Percentiles rank a stretch among this genome's conserved stretches.
phyloP scores from a whole-genome alignment of 1,140 invertebrate species.

The Aethina tumida region DNA sequence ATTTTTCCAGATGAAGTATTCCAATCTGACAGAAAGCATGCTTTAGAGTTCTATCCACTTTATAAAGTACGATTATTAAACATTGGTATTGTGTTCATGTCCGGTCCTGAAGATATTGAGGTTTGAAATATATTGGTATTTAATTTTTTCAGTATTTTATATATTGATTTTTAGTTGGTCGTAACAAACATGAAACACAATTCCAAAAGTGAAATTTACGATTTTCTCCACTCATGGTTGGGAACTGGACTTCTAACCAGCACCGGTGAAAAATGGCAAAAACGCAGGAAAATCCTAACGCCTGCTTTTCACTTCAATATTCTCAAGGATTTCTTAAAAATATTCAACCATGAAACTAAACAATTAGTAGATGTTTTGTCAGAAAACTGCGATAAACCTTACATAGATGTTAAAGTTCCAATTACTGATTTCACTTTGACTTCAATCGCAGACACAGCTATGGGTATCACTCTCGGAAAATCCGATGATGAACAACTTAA shows the following conservation, averaged over 20 bases:
- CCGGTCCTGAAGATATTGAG: conserved; percentile 7
- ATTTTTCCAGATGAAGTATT: no score
- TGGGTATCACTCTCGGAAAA: no score
- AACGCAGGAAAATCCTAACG: conserved; percentile 64
- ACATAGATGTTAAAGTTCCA: no score
- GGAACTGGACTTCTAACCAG: conserved; percentile 57
- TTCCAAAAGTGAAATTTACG: conserved; percentile 9
- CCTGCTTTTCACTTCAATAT: conserved; percentile 81
- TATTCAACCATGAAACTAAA: conserved; percentile 55
- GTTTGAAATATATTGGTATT: no score
- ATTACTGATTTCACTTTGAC: no score
- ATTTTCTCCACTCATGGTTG: conserved; percentile 42
- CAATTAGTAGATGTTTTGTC: conserved; percentile 45
- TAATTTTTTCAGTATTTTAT: background rate
- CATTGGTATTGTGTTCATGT: no score
- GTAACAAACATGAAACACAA: conserved; percentile 8
- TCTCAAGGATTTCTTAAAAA: conserved; percentile 61
- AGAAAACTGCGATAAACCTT: no score
- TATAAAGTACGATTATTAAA: no score
- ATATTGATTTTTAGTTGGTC: conserved; percentile 8
- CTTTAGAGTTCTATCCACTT: no score
- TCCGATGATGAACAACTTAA: no score
- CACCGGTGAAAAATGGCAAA: conserved; percentile 55
- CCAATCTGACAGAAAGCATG: no score
- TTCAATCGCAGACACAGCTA: no score